Base-by-base conservation (phyloP, 2,113 vertebrate genomes). In the Rhagologus leucostigma region DNA sequence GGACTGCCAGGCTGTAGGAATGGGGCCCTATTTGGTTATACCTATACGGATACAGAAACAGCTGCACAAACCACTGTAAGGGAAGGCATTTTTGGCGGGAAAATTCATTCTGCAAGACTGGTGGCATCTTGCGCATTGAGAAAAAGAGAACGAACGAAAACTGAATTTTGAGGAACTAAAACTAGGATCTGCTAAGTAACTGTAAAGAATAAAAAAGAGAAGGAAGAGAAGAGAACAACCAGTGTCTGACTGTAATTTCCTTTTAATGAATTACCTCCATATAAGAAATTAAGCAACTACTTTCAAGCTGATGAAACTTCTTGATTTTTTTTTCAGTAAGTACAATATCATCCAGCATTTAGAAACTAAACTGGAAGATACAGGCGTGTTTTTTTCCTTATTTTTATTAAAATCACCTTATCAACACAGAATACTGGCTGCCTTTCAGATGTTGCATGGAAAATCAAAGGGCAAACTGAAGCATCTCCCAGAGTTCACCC, bases 111-210 rank as follows among this genome's bases (percentile, higher is more conserved):
- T 90, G 60, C 68, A 92, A 77, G 64, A 77, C 22, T 20, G 53
- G 53, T 24, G 32, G 17, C 23, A 10, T 53, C 56, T 80, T 86
- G 56, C 1, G 3, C 68, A 92, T 59, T 10, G 10, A 95, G 81
- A 97, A 97, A 96, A 96, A 59, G 81, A 96, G 95, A 97, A 97
- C 12, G 6, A 55, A 84, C 56, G 27, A 41, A 90, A 64, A 5
- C 63, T 60, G 26, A 50, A 4, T 39, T 97, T 96, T 97, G 78
- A 91, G 96, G 97, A 98, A 98, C 78, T 73, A 95, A 95, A 96
- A 90, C 75, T 77, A 44, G 41, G 57, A 23, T 84, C 90, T 87
- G 49, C 67, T 84, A 89, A 71, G 71, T 64, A 87, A 67, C 42
- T 83, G 84, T 74, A 49, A 77, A 87, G 63, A 94, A 88, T 60